These are phyloP conservation scores for Clistopyga incitator DNA, from an alignment of 2,888 invertebrate species.

Conservation along the genomic window DNA sequence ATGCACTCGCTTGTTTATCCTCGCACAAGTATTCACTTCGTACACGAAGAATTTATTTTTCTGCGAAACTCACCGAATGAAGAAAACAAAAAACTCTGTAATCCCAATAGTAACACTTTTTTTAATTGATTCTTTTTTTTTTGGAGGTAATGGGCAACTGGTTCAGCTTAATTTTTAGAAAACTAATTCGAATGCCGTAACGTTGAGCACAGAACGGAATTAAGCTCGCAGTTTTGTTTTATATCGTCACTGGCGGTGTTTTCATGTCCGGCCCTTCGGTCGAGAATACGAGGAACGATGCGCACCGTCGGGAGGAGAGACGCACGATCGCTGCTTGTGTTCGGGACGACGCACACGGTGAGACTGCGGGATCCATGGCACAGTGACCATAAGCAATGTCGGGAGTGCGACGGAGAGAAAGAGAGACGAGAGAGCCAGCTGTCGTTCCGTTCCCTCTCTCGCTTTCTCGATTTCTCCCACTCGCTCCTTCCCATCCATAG, in stretches of 20 bases:
- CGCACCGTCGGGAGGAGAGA: neutral
- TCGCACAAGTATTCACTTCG: slow-evolving; percentile 2
- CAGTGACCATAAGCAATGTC: slow-evolving; percentile 72
- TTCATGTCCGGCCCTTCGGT: neutral
- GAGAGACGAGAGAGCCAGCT: slow-evolving; percentile 52
- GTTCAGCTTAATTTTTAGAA: neutral
- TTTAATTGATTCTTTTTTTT: neutral
- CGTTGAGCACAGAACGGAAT: neutral
- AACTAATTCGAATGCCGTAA: neutral
- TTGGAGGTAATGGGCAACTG: neutral
- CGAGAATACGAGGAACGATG: slow-evolving; percentile 7
- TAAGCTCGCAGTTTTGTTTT: no score
- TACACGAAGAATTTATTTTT: slow-evolving; percentile 1
- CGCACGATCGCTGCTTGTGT: slow-evolving; percentile 39
- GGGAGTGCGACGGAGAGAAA: slow-evolving; percentile 34
- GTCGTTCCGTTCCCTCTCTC: slow-evolving; percentile 64
- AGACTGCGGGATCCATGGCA: slow-evolving; percentile 75
- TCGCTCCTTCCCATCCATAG: slow-evolving; percentile 47
- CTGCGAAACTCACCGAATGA: neutral
- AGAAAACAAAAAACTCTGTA: neutral
- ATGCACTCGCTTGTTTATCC: slow-evolving; percentile 16
- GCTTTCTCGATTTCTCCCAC: slow-evolving; percentile 63
- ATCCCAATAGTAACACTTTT: slow-evolving; percentile 5
- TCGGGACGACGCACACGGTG: slow-evolving; percentile 73
- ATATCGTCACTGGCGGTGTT: neutral